phyloP scores from a whole-genome alignment of 2,888 invertebrate species.

The Drosophila leonis region DNA sequence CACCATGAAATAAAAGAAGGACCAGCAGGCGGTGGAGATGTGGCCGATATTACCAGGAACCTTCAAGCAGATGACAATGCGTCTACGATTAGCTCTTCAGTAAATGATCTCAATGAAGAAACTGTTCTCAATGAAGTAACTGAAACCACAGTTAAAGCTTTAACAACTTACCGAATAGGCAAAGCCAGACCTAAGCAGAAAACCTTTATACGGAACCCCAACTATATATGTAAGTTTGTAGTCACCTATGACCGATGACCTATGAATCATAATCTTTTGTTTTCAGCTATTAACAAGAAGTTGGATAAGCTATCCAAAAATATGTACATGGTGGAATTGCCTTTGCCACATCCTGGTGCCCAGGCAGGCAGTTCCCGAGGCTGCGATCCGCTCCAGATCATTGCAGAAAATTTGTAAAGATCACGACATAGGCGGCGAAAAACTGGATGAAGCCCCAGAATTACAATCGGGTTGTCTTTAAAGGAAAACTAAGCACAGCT shows the following conservation, averaged over 20 bases:
- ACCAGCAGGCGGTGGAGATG: no score
- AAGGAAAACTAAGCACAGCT: no score
- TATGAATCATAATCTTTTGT: background rate
- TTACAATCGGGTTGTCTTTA: no score
- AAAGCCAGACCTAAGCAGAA: constrained; percentile 12
- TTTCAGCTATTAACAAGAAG: constrained; percentile 13
- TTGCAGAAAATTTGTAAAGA: background rate
- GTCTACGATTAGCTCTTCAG: no score
- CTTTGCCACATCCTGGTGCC: constrained; percentile 31
- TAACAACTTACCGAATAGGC: no score
- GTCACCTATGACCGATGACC: background rate
- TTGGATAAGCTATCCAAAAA: background rate
- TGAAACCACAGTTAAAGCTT: background rate
- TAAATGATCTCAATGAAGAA: no score
- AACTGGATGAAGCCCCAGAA: background rate
- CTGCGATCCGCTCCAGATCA: constrained; percentile 11
- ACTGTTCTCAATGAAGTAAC: background rate
- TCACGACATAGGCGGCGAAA: background rate
- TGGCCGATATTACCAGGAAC: no score
- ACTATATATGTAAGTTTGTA: constrained; percentile 21
- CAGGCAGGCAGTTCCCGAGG: constrained; percentile 29
- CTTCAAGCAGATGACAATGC: background rate
- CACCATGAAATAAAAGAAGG: no score
- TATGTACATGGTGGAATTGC: constrained; percentile 21
- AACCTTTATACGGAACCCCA: constrained; percentile 47